Conservation (phyloP, 2,888 invertebrate species). For the Polyommatus icarus region DNA sequence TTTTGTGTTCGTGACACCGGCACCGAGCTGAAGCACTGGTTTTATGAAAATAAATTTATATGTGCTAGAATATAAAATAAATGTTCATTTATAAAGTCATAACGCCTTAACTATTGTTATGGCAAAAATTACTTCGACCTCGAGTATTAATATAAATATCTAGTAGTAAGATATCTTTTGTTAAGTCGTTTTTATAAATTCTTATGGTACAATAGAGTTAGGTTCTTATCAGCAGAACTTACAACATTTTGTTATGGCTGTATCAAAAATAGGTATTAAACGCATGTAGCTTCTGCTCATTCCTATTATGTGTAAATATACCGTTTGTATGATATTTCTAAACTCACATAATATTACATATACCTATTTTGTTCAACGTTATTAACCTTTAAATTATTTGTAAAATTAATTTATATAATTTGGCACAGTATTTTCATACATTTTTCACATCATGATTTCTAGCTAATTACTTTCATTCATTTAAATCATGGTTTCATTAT, state of each 20-base stretch:
- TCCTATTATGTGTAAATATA: slow-evolving; percentile 16
- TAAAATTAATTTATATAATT: not conserved
- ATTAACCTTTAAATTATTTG: not conserved
- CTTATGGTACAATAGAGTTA: slow-evolving; percentile 22
- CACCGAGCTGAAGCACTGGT: slow-evolving; percentile 10
- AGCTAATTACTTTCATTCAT: not conserved
- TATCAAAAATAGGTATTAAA: slow-evolving; percentile 9
- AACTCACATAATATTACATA: not conserved
- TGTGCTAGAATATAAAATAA: not conserved
- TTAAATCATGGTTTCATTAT: too few species aligned
- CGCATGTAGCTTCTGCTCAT: not conserved
- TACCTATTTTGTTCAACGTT: not conserved
- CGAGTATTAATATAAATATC: slow-evolving; percentile 24
- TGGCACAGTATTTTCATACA: not conserved
- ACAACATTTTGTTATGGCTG: not conserved
- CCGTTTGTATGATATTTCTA: not conserved
- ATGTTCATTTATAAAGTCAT: slow-evolving; percentile 8
- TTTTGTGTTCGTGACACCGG: slow-evolving; percentile 5
- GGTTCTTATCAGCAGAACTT: not conserved
- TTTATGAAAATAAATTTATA: not conserved
- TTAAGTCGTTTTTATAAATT: slow-evolving; percentile 19
- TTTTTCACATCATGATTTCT: not conserved
- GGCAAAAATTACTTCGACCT: slow-evolving; percentile 15
- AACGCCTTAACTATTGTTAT: slow-evolving; percentile 15
- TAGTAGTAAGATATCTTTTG: not conserved